Base-by-base conservation (phyloP, 1,140 invertebrate genomes). In the Pseudomyrmex gracilis region DNA sequence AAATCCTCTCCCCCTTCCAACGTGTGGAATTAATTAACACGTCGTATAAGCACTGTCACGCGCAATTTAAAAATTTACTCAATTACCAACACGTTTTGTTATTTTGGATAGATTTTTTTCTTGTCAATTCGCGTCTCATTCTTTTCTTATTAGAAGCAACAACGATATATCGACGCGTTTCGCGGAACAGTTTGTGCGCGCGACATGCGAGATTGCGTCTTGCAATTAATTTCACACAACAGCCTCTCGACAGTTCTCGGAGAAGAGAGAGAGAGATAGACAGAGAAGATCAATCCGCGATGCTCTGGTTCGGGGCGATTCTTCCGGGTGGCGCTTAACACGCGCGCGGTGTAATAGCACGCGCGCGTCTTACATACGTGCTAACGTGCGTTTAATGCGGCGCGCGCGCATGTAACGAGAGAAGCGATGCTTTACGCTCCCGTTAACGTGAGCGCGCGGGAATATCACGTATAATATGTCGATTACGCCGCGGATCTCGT, bases 371-470 rank as follows among this genome's bases (percentile, higher is more conserved):
- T 51, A 22, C 22, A 24, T 63, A 73, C 57, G 49, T 63, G 70
- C 68, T 87, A 87, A 87, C 84, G 71, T 57, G n/a, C n/a, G 84
- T 47, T 53, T 34, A 76, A 74, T 68, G 61, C 64, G 53, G 43
- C 57, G 76, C 66, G 53, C 66, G 43, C 34, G 34, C n/a, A n/a
- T 70, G 66, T 70, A 71, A 83, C 82, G 34, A 83, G 64, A 84
- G 24, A 88, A 76, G 34, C 82, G 43, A 87, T 87, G 55, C 86
- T 87, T 88, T 87, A 87, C 71, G 86, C 86, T 87, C 86, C 86
- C 86, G 85, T 87, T 87, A 87, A 67, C 60, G 45, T 57, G n/a
- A n/a, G 58, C 68, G 64, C 77, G 22, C 53, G 49, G 53, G 34
- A 83, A 84, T 77, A 84, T 67, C 53, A n/a, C 43, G 82, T 67